A percentile compares a stretch with the other conserved stretches of the same genome.
Conservation (phyloP, 2,888 invertebrate genomes). For the Pyrrhia umbra region DNA sequence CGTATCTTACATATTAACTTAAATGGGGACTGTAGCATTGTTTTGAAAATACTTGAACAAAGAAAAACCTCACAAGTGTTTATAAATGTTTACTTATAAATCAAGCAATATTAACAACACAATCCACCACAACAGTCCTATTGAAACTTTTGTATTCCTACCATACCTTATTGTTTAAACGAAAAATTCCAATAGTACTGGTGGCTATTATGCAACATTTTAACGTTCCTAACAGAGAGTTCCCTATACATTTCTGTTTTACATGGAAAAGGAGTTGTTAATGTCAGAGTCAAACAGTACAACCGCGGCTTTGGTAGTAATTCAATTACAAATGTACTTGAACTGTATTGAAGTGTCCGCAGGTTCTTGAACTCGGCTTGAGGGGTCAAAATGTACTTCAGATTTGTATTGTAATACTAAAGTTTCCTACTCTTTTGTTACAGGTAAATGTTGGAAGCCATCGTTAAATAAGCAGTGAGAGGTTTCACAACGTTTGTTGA, state of each 20-base stretch:
- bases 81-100: slow-evolving; percentile 46
- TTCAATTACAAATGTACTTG: slow-evolving; percentile 63
- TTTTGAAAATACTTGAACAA: slow-evolving; percentile 26
- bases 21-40: background rate
- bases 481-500: slow-evolving; percentile 48
- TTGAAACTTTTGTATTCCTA: slow-evolving; percentile 56
- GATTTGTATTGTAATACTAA: slow-evolving; percentile 65
- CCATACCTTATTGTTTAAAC: slow-evolving; percentile 74
- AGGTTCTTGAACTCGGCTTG: slow-evolving; percentile 67
- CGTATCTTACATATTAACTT: background rate
- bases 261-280: slow-evolving; percentile 68
- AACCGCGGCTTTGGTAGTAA: slow-evolving; percentile 68
- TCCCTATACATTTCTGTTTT: slow-evolving; percentile 70
- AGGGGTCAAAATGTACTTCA: slow-evolving; percentile 62
- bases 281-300: slow-evolving; percentile 68
- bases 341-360: slow-evolving; percentile 53
- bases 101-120: slow-evolving; percentile 48
- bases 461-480: slow-evolving; percentile 45
- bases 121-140: slow-evolving; percentile 60
- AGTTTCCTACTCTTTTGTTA: slow-evolving; percentile 67
- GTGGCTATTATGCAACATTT: slow-evolving; percentile 69
- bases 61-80: slow-evolving; percentile 26
- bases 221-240: slow-evolving; percentile 63
- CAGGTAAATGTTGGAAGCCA: slow-evolving; percentile 68
- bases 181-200: slow-evolving; percentile 72